Evolutionary conservation across 2,113 vertebrate genomes (phyloP).

Genomic region (Bucco capensis): DNA sequence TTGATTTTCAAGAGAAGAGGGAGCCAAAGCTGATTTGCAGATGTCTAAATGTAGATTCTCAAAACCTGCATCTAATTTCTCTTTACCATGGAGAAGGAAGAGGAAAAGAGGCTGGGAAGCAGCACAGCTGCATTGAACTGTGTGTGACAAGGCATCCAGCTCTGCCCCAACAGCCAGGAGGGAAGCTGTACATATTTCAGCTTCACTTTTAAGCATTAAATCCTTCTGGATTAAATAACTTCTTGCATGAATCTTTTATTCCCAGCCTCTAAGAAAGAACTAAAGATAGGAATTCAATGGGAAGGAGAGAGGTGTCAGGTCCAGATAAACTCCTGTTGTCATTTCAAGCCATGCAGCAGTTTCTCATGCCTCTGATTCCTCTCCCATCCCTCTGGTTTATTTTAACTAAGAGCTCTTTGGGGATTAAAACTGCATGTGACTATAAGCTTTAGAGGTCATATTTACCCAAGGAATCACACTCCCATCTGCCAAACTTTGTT

Average conservation of each 20-base stretch:
- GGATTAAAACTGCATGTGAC: slow-evolving; percentile 34
- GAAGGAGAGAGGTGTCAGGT: background rate
- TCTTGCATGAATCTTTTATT: background rate
- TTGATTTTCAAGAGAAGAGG: background rate
- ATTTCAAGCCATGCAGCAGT: background rate
- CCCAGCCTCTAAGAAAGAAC: background rate
- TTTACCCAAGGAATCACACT: slow-evolving; percentile 50
- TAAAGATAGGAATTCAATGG: background rate
- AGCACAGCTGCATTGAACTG: background rate
- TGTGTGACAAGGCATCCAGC: background rate
- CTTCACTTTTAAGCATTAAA: background rate
- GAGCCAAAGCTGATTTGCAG: background rate
- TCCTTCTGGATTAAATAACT: background rate
- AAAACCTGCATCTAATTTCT: background rate
- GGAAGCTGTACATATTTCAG: background rate
- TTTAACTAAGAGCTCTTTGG: background rate
- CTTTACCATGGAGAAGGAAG: background rate
- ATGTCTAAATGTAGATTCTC: background rate
- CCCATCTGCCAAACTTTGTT: slow-evolving; percentile 55
- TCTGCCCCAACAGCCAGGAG: background rate
- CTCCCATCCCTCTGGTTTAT: background rate
- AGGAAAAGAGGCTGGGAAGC: background rate
- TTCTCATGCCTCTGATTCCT: background rate
- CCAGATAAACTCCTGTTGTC: background rate
- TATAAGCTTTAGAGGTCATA: slow-evolving; percentile 28